phyloP scores from a whole-genome alignment of 1,140 invertebrate species.

The Branchinecta lindahli region DNA sequence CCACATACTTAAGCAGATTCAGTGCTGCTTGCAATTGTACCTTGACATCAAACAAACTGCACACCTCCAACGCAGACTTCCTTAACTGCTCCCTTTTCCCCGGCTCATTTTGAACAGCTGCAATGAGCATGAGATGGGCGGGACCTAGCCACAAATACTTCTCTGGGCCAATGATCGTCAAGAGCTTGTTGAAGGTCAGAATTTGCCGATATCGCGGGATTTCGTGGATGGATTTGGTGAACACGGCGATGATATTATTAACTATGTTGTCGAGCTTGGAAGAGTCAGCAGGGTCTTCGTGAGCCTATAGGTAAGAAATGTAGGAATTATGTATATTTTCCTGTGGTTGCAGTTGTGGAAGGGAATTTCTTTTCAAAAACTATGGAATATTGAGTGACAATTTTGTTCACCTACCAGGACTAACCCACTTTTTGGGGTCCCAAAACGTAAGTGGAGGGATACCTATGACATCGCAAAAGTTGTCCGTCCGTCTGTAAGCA shows the following conservation, averaged over 20 bases:
- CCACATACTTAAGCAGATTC: neutral
- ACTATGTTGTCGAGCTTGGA: neutral
- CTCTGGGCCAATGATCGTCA: conserved; percentile 49
- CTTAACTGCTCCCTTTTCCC: neutral
- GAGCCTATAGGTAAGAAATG: neutral
- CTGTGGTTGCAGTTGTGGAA: no score
- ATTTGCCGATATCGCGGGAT: conserved; percentile 72
- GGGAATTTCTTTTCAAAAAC: no score
- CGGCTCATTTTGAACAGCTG: conserved; percentile 14
- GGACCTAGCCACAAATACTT: conserved; percentile 49
- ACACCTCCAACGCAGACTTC: neutral
- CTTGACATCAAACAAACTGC: neutral
- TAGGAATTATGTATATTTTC: no score
- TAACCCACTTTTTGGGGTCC: no score
- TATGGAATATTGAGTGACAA: no score
- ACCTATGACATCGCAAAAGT: no score
- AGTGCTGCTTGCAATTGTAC: neutral
- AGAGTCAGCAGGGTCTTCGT: neutral
- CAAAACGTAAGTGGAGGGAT: no score
- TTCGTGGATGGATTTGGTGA: conserved; percentile 70
- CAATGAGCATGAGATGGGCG: conserved; percentile 26
- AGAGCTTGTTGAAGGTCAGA: conserved; percentile 59
- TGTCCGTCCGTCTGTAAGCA: no score
- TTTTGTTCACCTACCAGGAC: no score
- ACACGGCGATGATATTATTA: conserved; percentile 57